phyloP scores from a whole-genome alignment of 2,113 vertebrate genomes.

The Rhea americana region DNA sequence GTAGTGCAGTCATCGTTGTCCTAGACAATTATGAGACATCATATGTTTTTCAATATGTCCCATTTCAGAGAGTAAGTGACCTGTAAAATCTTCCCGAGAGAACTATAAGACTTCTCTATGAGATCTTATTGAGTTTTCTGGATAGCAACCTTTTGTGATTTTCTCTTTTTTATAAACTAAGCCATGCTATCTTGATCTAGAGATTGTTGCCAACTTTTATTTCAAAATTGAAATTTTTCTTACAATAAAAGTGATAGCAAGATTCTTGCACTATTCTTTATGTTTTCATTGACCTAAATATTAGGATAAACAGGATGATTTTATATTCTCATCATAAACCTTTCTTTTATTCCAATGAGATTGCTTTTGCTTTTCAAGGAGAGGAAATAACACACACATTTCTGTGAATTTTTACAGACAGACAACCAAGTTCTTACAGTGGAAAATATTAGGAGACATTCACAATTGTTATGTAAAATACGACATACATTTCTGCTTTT shows the following conservation, averaged over 20 bases:
- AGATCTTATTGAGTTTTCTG: not conserved
- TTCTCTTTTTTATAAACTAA: not conserved
- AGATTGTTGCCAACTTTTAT: not conserved
- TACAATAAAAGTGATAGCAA: not conserved
- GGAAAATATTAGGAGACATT: constrained; percentile 56
- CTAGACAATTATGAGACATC: not conserved
- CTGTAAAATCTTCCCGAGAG: not conserved
- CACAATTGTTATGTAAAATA: constrained; percentile 29
- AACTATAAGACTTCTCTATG: not conserved
- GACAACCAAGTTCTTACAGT: not conserved
- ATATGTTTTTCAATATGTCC: not conserved
- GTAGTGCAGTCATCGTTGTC: not conserved
- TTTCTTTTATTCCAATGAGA: not conserved
- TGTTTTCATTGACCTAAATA: not conserved
- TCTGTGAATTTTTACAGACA: not conserved
- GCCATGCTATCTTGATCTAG: no score
- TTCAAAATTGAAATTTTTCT: not conserved
- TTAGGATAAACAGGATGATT: not conserved
- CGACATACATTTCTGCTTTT: constrained; percentile 18
- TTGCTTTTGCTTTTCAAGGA: not conserved
- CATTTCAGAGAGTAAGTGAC: not conserved
- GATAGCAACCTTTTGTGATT: not conserved
- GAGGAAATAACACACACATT: not conserved
- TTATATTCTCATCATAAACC: not conserved
- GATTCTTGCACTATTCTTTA: not conserved